A percentile compares a stretch with the other conserved stretches of the same genome.
These are phyloP conservation scores for Archocentrus centrarchus DNA, from an alignment of 2,113 vertebrate species.

Conservation along the genomic window DNA sequence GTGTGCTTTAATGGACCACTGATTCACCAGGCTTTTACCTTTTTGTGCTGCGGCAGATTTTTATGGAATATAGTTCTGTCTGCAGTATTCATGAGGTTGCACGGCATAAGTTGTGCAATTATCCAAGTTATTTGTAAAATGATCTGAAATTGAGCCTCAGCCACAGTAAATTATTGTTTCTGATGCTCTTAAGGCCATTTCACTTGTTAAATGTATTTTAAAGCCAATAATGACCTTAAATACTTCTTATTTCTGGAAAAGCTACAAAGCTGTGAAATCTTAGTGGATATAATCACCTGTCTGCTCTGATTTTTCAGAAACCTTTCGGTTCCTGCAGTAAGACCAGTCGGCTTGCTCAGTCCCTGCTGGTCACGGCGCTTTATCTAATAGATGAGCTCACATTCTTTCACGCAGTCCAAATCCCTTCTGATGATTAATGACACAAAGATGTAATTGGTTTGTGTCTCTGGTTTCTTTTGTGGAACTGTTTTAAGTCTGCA, in stretches of 20 bases:
- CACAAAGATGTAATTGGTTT: constrained; percentile 15
- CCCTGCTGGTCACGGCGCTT: neutral
- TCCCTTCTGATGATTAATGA: constrained; percentile 18
- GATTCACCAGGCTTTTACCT: neutral
- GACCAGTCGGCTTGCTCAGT: neutral
- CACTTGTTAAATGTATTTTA: neutral
- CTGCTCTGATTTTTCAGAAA: neutral
- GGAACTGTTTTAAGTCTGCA: constrained; percentile 1
- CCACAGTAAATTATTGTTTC: neutral
- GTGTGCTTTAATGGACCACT: no score
- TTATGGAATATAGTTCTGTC: neutral
- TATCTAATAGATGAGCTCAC: constrained; percentile 9
- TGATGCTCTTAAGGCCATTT: neutral
- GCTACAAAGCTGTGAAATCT: neutral
- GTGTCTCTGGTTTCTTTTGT: constrained; percentile 32
- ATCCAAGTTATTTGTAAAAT: constrained; percentile 8
- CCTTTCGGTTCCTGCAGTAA: neutral
- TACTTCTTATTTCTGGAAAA: neutral
- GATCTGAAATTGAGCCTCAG: neutral
- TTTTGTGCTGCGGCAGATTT: neutral
- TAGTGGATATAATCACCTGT: neutral
- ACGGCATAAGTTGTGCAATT: neutral
- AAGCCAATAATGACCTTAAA: neutral
- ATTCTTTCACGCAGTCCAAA: constrained; percentile 26
- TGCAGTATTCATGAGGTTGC: neutral